Evolutionary conservation across 2,888 invertebrate genomes (phyloP).

Genomic region (Tupiocoris notatus): DNA sequence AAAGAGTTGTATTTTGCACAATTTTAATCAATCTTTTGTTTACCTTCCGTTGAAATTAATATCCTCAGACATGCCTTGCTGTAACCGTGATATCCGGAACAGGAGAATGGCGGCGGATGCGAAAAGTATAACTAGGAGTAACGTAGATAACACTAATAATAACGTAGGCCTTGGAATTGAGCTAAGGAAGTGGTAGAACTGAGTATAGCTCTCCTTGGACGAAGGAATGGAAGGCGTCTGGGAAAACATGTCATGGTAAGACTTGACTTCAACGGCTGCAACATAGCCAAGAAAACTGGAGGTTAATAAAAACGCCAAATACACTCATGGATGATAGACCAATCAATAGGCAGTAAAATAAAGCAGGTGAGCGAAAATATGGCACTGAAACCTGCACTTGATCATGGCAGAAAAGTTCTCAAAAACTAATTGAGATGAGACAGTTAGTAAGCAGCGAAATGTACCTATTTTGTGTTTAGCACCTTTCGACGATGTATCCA

Average conservation of each 20-base stretch:
- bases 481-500: constrained; percentile 45
- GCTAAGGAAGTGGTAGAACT: constrained; percentile 42
- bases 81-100: constrained; percentile 59
- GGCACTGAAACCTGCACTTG: too few species aligned
- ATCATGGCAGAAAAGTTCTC: too few species aligned
- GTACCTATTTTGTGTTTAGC: constrained; percentile 47
- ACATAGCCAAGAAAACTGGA: constrained; percentile 9
- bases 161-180: constrained; percentile 57
- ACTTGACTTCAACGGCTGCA: constrained; percentile 51
- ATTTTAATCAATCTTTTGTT: neutral
- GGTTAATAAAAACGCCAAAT: neutral
- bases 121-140: constrained; percentile 60
- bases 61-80: constrained; percentile 46
- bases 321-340: too few species aligned
- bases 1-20: too few species aligned
- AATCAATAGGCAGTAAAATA: too few species aligned
- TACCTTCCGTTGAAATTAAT: constrained; percentile 39
- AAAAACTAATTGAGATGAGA: too few species aligned
- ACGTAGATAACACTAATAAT: constrained; percentile 59
- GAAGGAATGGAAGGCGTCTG: constrained; percentile 43
- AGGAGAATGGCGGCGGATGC: constrained; percentile 61
- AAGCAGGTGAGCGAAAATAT: too few species aligned
- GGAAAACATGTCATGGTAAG: constrained; percentile 47
- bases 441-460: too few species aligned
- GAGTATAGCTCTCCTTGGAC: constrained; percentile 36